These are phyloP conservation scores for Hyalella azteca DNA, from an alignment of 2,888 invertebrate species.

Conservation along the genomic window DNA sequence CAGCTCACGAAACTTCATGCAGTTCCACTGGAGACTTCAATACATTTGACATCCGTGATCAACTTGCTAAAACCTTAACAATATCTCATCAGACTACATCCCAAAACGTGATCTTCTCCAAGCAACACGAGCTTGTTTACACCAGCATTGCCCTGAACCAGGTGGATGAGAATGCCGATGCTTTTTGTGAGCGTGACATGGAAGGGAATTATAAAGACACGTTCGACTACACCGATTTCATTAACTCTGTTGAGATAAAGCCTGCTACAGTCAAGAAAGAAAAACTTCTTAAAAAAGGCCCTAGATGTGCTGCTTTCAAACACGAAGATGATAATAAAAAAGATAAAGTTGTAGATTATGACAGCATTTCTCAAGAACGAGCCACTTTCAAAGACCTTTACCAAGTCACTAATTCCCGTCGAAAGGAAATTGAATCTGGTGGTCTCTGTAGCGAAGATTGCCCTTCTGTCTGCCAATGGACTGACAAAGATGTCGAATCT, in stretches of 20 bases:
- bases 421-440: not conserved
- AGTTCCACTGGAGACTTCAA: not conserved
- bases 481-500: not conserved
- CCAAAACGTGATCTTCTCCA: not conserved
- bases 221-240: not conserved
- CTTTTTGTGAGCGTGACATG: not conserved
- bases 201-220: not conserved
- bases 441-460: not conserved
- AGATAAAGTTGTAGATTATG: not conserved
- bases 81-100: not conserved
- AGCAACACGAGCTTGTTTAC: not conserved
- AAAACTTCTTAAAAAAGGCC: not conserved
- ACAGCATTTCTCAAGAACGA: slow-evolving; percentile 11
- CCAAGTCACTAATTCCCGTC: not conserved
- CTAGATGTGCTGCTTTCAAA: not conserved
- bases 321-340: not conserved
- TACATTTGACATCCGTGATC: not conserved
- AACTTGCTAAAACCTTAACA: not conserved
- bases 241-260: not conserved
- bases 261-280: not conserved
- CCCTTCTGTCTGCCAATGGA: not conserved
- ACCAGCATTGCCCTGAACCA: not conserved
- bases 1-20: not conserved
- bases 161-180: not conserved
- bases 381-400: not conserved